Evolutionary conservation across 1,140 invertebrate genomes (phyloP).

Genomic region (Eriocheir sinensis): DNA sequence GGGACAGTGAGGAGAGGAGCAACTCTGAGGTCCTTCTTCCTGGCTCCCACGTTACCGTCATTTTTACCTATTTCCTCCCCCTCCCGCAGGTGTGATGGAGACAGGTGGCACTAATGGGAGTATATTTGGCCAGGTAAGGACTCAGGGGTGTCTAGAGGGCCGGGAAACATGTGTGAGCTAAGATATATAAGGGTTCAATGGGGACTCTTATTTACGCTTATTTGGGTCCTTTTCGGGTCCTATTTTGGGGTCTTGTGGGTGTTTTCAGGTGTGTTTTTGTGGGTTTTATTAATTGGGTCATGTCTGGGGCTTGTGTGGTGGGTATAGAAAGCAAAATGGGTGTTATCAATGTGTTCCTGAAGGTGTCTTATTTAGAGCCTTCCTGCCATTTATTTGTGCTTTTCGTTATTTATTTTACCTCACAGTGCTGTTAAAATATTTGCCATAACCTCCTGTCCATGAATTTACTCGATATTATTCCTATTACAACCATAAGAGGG

Average conservation of each 20-base stretch:
- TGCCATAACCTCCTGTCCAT: background rate
- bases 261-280: background rate
- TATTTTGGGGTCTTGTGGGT: background rate
- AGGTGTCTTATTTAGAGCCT: background rate
- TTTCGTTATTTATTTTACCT: background rate
- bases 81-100: background rate
- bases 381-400: background rate
- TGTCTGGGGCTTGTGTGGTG: background rate
- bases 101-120: background rate
- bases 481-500: too few species aligned
- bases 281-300: background rate
- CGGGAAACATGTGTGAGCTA: background rate
- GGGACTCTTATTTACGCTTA: too few species aligned
- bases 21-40: too few species aligned
- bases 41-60: background rate
- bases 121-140: background rate
- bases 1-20: too few species aligned
- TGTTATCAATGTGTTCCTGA: background rate
- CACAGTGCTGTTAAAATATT: background rate
- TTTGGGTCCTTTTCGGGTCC: too few species aligned
- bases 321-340: background rate
- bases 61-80: background rate
- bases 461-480: too few species aligned
- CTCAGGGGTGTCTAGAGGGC: background rate
- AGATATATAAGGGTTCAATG: too few species aligned